Percentiles rank a stretch among this genome's conserved stretches.
phyloP scores from a whole-genome alignment of 2,113 vertebrate genomes.

The Campylomormyrus tamandua region DNA sequence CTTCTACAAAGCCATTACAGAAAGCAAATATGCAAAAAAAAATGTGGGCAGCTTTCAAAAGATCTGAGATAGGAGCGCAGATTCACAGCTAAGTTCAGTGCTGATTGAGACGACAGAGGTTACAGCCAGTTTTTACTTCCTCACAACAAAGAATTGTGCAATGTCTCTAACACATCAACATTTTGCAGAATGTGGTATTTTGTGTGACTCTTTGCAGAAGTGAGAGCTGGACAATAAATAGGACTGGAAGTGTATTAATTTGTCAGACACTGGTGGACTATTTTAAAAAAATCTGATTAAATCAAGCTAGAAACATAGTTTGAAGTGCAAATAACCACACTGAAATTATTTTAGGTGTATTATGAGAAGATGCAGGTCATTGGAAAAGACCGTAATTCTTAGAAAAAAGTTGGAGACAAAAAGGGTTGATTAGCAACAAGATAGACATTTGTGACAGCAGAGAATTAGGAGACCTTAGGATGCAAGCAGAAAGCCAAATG shows the following conservation, averaged over 20 bases:
- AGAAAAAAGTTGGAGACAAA: background rate
- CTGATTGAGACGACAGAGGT: no score
- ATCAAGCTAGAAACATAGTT: background rate
- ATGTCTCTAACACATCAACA: no score
- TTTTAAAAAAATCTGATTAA: no score
- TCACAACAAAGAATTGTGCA: no score
- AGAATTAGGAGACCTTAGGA: background rate
- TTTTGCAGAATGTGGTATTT: background rate
- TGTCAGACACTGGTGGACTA: background rate
- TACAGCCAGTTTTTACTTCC: no score
- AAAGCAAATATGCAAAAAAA: no score
- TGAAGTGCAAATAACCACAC: background rate
- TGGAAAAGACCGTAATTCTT: background rate
- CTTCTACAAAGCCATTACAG: no score
- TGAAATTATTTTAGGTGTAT: background rate
- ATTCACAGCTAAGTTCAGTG: no score
- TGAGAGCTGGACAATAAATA: background rate
- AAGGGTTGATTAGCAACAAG: background rate
- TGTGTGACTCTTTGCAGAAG: background rate
- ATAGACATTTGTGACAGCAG: background rate
- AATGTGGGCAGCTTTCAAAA: no score
- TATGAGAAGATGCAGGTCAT: background rate
- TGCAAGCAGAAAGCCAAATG: background rate
- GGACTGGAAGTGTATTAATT: background rate
- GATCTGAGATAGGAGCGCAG: no score